Conservation (phyloP, 2,797 vertebrate species). For the Pitangus sulphuratus region DNA sequence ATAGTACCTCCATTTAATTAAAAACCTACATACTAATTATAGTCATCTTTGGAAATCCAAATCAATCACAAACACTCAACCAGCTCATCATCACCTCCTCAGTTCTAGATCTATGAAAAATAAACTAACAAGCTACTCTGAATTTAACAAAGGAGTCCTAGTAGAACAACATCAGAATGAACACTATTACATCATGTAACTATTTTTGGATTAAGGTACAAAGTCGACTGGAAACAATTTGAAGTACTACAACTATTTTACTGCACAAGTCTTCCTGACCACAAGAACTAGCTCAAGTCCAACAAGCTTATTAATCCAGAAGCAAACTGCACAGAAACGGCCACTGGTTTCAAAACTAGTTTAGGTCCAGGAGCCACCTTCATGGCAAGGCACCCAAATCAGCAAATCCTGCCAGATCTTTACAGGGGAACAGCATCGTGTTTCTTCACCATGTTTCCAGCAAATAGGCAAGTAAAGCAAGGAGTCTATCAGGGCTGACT, state of each 20-base stretch:
- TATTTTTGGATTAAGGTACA: not conserved
- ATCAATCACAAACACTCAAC: not conserved
- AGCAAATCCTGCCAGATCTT: not conserved
- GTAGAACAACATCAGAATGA: not conserved
- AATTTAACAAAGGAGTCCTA: not conserved
- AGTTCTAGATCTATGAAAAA: not conserved
- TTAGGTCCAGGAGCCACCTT: not conserved
- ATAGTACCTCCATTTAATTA: not conserved
- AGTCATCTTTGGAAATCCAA: not conserved
- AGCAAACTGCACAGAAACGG: not conserved
- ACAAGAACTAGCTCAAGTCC: not conserved
- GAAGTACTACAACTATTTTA: not conserved
- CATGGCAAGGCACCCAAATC: not conserved
- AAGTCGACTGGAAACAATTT: not conserved
- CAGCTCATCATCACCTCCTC: not conserved
- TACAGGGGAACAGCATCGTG: not conserved
- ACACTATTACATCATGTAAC: not conserved
- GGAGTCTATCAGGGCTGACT: not conserved
- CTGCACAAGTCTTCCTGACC: not conserved
- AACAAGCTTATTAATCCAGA: not conserved
- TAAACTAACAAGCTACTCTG: not conserved
- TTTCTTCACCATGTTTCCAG: not conserved
- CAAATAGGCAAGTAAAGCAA: rapidly evolving
- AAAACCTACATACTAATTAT: not conserved
- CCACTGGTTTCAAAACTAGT: not conserved